phyloP scores from a whole-genome alignment of 2,888 invertebrate species.

The Caenorhabditis sp. region DNA sequence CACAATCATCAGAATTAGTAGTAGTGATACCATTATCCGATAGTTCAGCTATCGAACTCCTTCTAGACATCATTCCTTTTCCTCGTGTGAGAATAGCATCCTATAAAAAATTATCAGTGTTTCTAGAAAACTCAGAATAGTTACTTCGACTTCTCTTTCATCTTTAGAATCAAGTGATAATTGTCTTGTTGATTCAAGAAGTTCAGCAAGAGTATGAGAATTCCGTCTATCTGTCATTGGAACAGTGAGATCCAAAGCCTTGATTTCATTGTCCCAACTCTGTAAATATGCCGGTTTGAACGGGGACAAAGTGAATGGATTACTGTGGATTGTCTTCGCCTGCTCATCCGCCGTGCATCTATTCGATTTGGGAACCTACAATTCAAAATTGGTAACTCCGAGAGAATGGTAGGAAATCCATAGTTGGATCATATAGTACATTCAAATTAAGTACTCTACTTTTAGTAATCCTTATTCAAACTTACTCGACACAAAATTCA shows the following conservation, averaged over 20 bases:
- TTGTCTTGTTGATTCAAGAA: slow-evolving; percentile 22
- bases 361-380: background rate
- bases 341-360: background rate
- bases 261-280: slow-evolving; percentile 37
- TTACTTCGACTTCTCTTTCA: background rate
- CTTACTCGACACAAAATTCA: slow-evolving; percentile 6
- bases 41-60: slow-evolving; percentile 30
- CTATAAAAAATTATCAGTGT: no score
- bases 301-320: background rate
- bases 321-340: slow-evolving; percentile 27
- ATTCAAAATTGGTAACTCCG: no score
- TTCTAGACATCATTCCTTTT: slow-evolving; percentile 10
- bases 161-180: slow-evolving; percentile 10
- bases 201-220: slow-evolving; percentile 33
- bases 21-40: slow-evolving; percentile 18
- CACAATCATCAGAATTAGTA: slow-evolving; percentile 24
- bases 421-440: no score
- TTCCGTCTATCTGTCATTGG: slow-evolving; percentile 14
- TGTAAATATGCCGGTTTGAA: slow-evolving; percentile 3
- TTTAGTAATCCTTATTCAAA: background rate
- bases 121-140: no score
- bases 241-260: background rate
- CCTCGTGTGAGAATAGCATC: slow-evolving; percentile 5
- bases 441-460: background rate
- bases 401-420: no score